Evolutionary conservation across 2,113 vertebrate genomes (phyloP).

Genomic region (Symphodus melops): DNA sequence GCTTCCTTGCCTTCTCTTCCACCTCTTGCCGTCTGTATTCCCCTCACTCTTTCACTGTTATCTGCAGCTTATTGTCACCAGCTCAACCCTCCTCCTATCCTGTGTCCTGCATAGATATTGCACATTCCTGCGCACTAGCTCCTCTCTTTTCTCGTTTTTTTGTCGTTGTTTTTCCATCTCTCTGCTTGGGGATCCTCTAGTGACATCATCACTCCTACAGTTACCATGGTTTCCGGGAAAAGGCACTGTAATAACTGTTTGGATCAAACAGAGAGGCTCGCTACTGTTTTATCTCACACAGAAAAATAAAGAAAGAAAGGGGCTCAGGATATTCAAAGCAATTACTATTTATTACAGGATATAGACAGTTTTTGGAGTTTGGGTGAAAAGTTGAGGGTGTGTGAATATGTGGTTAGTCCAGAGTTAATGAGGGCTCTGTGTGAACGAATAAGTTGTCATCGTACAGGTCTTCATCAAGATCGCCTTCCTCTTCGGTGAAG

Average conservation of each 20-base stretch:
- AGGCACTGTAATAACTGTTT: slow-evolving; percentile 59
- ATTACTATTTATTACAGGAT: slow-evolving; percentile 69
- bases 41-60: slow-evolving; percentile 28
- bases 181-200: slow-evolving; percentile 73
- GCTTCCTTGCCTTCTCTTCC: slow-evolving; percentile 42
- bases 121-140: slow-evolving; percentile 55
- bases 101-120: slow-evolving; percentile 60
- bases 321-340: slow-evolving; percentile 20
- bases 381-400: not conserved
- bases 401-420: slow-evolving; percentile 56
- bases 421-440: slow-evolving; percentile 84
- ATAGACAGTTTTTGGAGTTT: slow-evolving; percentile 17
- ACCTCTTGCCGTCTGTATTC: slow-evolving; percentile 40
- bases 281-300: slow-evolving; percentile 18
- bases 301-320: not conserved
- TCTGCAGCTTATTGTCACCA: slow-evolving; percentile 24
- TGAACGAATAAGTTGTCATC: slow-evolving; percentile 88
- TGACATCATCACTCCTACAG: slow-evolving; percentile 75
- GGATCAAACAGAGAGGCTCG: slow-evolving; percentile 49
- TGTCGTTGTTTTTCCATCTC: slow-evolving; percentile 14
- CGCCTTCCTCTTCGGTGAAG: slow-evolving; percentile 90
- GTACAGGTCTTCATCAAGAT: slow-evolving; percentile 92
- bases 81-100: not conserved
- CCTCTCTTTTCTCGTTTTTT: slow-evolving; percentile 41
- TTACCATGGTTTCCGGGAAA: slow-evolving; percentile 78